Evolutionary conservation across 2,797 vertebrate genomes (phyloP).

Genomic region (Xenentodon cancila): DNA sequence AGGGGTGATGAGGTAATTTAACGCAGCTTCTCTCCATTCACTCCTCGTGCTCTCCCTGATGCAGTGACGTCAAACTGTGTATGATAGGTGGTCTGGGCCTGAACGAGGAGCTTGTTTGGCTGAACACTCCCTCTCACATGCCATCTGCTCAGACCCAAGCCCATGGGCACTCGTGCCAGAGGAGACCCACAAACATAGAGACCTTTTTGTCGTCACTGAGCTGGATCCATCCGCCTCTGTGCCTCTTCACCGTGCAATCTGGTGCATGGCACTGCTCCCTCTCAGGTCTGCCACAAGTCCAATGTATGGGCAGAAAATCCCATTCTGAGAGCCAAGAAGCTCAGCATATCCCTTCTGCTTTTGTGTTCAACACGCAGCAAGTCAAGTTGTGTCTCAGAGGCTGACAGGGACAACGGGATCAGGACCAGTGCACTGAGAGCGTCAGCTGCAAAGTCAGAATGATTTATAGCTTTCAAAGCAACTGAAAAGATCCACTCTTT

Average conservation of each 20-base stretch:
- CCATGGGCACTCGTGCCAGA: constrained; percentile 66
- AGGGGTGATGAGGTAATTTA: constrained; percentile 29
- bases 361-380: constrained; percentile 46
- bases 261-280: constrained; percentile 83
- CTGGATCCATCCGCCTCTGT: constrained; percentile 61
- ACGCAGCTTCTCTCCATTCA: constrained; percentile 18
- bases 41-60: constrained; percentile 11
- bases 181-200: constrained; percentile 66
- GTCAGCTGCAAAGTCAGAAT: neutral
- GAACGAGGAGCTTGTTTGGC: constrained; percentile 61
- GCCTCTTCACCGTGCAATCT: constrained; percentile 78
- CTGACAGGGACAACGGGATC: constrained; percentile 3
- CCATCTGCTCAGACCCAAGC: constrained; percentile 69
- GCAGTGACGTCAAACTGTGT: constrained; percentile 54
- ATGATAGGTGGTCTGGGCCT: constrained; percentile 52
- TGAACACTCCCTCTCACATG: constrained; percentile 56
- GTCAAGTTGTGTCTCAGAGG: constrained; percentile 38
- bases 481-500: neutral
- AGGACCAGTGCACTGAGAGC: constrained; percentile 4
- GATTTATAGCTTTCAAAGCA: neutral
- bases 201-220: constrained; percentile 73
- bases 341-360: constrained; percentile 42
- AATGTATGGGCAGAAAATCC: constrained; percentile 33
- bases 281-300: constrained; percentile 52
- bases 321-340: constrained; percentile 49